Evolutionary conservation across 2,888 invertebrate species (phyloP), one percentile per base, ranked within the genome.

Genomic region (Tyria jacobaeae): DNA sequence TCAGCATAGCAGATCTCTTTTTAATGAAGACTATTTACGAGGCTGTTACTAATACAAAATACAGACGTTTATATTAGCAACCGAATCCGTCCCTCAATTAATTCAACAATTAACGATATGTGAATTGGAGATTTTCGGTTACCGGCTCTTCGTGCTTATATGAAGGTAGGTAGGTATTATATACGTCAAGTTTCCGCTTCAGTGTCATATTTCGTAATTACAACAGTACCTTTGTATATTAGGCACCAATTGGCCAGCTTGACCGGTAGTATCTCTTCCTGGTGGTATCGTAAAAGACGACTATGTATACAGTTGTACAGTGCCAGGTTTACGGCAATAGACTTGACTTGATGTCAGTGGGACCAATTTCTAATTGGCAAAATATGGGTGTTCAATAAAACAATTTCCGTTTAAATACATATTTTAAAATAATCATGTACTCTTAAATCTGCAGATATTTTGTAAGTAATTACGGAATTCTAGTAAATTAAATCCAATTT

Each of bases 91-190:
- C 69, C 55, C 64, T 50, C 57, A 73, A 74, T 69, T 67, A 74
- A 64, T 71, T 59, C 61, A 17, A 58, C 64, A 72, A 72, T 65
- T 70, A 71, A 71, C 44, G 57, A 50, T 56, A 63, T 61, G 56
- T 70, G 60, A 57, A 75, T 63, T 70, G 61, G 62, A 63, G 64
- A 71, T 61, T 71, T 70, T 61, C 60, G 51, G 60, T 59, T 64
- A 55, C 66, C 57, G 57, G 56, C 12, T 59, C 14, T 66, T 60
- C 61, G 51, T 27, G 5, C 14, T n/a, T 51, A 35, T 51, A 37
- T 55, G 34, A 34, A 12, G 3, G 5, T 37, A 14, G 7, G n/a
- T 15, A 49, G 1, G n/a, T 15, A 17, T 49, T 27, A 1, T 31
- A 27, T 25, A 14, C 31, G n/a, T 3, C 27, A 17, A 51, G 21